Percentiles rank a stretch among this genome's conserved stretches.
phyloP scores from a whole-genome alignment of 2,797 vertebrate genomes.

The Microctenopoma stevenorrisi region DNA sequence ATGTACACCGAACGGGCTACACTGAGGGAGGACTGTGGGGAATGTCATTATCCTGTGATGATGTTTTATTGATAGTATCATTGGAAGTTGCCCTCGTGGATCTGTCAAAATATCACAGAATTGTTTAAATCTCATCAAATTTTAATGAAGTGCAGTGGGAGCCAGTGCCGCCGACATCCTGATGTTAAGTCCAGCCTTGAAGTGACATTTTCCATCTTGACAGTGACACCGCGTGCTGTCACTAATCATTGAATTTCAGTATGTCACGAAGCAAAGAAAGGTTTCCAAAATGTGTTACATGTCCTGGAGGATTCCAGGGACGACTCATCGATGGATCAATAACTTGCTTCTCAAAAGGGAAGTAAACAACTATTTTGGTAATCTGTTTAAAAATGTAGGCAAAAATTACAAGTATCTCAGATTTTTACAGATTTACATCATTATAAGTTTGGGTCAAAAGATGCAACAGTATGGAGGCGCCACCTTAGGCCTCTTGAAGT shows the following conservation, averaged over 20 bases:
- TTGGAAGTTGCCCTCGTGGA: constrained; percentile 55
- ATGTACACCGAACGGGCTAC: constrained; percentile 18
- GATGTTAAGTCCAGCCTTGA: constrained; percentile 5
- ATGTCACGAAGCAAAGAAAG: accelerated
- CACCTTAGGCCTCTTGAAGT: not conserved
- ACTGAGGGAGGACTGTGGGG: constrained; percentile 51
- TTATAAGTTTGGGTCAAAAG: not conserved
- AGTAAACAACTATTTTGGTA: not conserved
- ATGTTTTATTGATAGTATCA: constrained; percentile 78
- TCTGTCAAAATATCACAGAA: constrained; percentile 62
- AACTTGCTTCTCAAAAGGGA: not conserved
- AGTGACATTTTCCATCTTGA: constrained; percentile 27
- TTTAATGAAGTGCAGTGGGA: constrained; percentile 56
- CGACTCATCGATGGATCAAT: not conserved
- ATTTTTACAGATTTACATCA: not conserved
- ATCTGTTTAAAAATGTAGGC: not conserved
- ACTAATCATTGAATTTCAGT: not conserved
- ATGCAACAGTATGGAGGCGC: not conserved
- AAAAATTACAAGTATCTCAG: not conserved
- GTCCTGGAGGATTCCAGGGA: not conserved
- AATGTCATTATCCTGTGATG: constrained; percentile 70
- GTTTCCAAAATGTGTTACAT: not conserved
- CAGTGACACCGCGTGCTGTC: not conserved
- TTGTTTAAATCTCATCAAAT: constrained; percentile 72
- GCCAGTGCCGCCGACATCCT: constrained; percentile 5